These are phyloP conservation scores for Pelmatolapia mariae DNA, from an alignment of 2,113 vertebrate species.

Conservation along the genomic window DNA sequence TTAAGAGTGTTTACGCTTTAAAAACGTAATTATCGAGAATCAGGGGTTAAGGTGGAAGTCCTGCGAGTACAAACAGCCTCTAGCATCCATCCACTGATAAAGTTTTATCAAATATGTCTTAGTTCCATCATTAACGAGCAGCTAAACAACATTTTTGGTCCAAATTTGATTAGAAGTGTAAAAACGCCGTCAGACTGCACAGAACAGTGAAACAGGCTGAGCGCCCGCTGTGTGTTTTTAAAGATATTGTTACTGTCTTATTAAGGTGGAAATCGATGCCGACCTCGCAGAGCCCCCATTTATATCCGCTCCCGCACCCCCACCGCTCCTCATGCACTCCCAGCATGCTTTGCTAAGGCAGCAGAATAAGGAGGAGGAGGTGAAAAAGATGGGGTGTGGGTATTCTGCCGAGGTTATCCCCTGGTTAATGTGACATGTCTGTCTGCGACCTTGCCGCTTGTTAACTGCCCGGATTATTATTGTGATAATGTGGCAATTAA, in stretches of 20 bases:
- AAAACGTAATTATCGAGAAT: neutral
- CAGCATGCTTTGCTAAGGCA: conserved; percentile 33
- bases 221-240: conserved; percentile 28
- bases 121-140: neutral
- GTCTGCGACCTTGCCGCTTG: conserved; percentile 70
- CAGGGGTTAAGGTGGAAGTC: neutral
- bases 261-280: conserved; percentile 58
- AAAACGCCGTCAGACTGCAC: neutral
- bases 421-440: conserved; percentile 77
- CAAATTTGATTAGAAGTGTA: neutral
- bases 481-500: conserved; percentile 76
- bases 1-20: neutral
- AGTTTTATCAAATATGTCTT: neutral
- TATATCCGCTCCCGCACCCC: neutral
- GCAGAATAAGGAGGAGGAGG: neutral
- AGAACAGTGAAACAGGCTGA: neutral
- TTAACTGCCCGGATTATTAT: conserved; percentile 73
- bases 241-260: conserved; percentile 55
- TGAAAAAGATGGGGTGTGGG: neutral
- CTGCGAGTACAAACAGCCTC: neutral
- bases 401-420: conserved; percentile 63
- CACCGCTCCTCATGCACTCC: neutral
- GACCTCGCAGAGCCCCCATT: conserved; percentile 39
- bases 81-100: neutral
- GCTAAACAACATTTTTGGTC: neutral